Evolutionary conservation across 2,888 invertebrate genomes (phyloP).

Genomic region (Ceriagrion tenellum): DNA sequence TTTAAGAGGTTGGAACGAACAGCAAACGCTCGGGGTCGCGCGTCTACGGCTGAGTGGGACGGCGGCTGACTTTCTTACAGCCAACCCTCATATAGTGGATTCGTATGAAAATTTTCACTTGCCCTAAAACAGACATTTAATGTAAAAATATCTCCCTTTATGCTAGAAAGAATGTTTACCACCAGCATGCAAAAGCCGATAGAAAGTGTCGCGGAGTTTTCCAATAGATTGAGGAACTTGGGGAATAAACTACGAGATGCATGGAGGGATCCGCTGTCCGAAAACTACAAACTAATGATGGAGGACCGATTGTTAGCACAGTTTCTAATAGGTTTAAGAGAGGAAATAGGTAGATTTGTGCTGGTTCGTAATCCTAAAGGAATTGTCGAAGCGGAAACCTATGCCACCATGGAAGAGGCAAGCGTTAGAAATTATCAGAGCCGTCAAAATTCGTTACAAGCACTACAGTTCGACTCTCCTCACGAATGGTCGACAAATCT

Average conservation of each 20-base stretch:
- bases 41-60: neutral
- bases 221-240: neutral
- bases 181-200: neutral
- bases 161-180: neutral
- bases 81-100: neutral
- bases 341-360: neutral
- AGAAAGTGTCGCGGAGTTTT: neutral
- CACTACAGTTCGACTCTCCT: neutral
- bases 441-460: neutral
- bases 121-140: neutral
- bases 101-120: neutral
- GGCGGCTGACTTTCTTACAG: neutral
- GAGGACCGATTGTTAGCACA: conserved; percentile 6
- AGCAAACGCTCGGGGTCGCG: conserved; percentile 21
- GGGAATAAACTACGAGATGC: neutral
- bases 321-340: neutral
- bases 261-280: neutral
- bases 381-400: conserved; percentile 11
- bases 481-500: neutral
- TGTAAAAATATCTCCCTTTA: neutral
- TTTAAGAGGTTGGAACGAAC: neutral
- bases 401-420: neutral
- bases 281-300: neutral
- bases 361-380: neutral
- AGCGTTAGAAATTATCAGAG: neutral